Conservation (phyloP, 1,140 invertebrate species). For the Nasonia vitripennis region DNA sequence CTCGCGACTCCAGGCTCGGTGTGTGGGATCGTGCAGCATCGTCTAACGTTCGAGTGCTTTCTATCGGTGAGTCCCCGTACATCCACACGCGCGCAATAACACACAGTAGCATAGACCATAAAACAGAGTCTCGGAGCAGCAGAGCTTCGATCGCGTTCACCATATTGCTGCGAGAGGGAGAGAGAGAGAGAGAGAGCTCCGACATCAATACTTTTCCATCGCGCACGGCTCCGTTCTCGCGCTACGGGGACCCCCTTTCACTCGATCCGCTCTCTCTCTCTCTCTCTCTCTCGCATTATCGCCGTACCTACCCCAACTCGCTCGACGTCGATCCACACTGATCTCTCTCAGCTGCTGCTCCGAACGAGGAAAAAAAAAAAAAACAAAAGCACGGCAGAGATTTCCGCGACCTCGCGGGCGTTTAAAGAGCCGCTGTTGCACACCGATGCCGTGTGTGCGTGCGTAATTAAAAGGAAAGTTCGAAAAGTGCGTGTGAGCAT, state of each 20-base stretch:
- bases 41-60: conserved; percentile 60
- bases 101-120: background rate
- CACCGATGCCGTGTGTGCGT: background rate
- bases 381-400: background rate
- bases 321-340: background rate
- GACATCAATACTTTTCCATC: conserved; percentile 38
- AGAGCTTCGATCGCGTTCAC: conserved; percentile 8
- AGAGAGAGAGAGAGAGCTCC: no score
- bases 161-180: conserved; percentile 17
- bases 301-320: background rate
- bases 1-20: conserved; percentile 69
- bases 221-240: background rate
- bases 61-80: conserved; percentile 63
- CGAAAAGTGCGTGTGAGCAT: conserved; percentile 9
- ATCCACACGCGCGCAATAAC: background rate
- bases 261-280: conserved; percentile 7
- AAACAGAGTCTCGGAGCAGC: background rate
- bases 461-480: conserved; percentile 32
- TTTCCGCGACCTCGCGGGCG: background rate
- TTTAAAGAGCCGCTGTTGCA: background rate
- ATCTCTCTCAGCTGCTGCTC: background rate
- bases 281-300: background rate
- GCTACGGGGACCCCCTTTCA: conserved; percentile 20
- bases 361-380: background rate
- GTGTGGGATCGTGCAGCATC: conserved; percentile 45